These are phyloP conservation scores for Melanotaenia boesemani DNA, from an alignment of 2,797 vertebrate genomes.

Conservation along the genomic window DNA sequence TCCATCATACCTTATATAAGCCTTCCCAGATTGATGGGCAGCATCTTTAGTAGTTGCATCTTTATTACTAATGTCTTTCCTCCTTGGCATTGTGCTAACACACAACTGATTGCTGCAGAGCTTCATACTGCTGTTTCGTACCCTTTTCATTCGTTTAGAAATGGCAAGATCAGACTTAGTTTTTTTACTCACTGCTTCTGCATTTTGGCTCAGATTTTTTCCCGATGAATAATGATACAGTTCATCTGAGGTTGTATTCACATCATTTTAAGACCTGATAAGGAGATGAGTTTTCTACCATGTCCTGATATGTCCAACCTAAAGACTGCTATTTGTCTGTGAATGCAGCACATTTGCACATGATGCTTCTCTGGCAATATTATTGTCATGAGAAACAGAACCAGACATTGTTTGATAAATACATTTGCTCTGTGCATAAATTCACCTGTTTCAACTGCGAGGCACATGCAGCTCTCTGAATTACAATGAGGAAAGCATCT, in stretches of 20 bases:
- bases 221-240: neutral
- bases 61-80: too few species aligned
- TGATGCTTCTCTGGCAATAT: neutral
- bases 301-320: neutral
- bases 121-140: too few species aligned
- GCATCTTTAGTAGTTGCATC: too few species aligned
- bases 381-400: slow-evolving; percentile 4
- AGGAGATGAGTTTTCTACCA: too few species aligned
- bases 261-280: too few species aligned
- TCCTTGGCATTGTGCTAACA: too few species aligned
- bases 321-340: neutral
- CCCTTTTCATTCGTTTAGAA: too few species aligned
- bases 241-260: neutral
- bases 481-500: slow-evolving; percentile 64
- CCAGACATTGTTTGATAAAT: slow-evolving; percentile 1
- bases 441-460: slow-evolving; percentile 36
- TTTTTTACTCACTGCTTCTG: too few species aligned
- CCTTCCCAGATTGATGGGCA: too few species aligned
- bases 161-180: too few species aligned
- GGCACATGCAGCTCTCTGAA: slow-evolving; percentile 48
- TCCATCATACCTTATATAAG: too few species aligned
- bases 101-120: too few species aligned
- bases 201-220: neutral
- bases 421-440: slow-evolving; percentile 21
- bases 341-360: neutral